These are phyloP conservation scores for Scaptomyza polygonia DNA, from an alignment of 2,888 invertebrate species.

Conservation along the genomic window DNA sequence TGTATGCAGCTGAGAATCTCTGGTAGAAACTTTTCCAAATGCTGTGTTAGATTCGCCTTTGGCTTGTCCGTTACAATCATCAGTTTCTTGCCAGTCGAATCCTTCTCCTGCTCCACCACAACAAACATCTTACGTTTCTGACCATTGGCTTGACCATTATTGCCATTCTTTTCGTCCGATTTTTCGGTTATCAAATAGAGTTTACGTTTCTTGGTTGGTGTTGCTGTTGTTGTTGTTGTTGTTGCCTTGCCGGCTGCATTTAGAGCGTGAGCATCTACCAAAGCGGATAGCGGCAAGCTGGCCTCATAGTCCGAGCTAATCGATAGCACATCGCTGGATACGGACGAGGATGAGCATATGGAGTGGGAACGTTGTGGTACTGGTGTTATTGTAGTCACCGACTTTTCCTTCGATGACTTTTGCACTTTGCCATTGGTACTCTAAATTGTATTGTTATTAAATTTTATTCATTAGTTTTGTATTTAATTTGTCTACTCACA, in stretches of 20 bases:
- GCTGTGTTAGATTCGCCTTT: conserved; percentile 74
- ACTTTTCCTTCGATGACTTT: conserved; percentile 28
- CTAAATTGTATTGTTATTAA: conserved; percentile 10
- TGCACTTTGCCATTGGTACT: conserved; percentile 28
- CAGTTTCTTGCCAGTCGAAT: conserved; percentile 72
- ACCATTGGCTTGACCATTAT: conserved; percentile 27
- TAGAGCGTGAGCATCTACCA: conserved; percentile 38
- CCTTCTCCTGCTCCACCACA: conserved; percentile 79
- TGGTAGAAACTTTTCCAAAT: conserved; percentile 81
- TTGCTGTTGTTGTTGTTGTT: background rate
- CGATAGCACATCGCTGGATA: conserved; percentile 67
- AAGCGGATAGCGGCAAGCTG: conserved; percentile 43
- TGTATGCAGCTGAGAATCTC: conserved; percentile 81
- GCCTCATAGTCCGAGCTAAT: conserved; percentile 63
- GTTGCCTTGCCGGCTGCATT: conserved; percentile 6
- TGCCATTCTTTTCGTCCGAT: conserved; percentile 50
- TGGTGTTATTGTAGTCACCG: conserved; percentile 51
- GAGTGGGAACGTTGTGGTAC: conserved; percentile 69
- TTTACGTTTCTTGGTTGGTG: conserved; percentile 71
- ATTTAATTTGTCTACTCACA: conserved; percentile 43
- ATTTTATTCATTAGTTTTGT: background rate
- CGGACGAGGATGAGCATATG: conserved; percentile 69
- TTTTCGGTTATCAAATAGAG: conserved; percentile 82
- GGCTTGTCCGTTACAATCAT: conserved; percentile 81
- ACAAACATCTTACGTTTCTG: conserved; percentile 75